Evolutionary conservation across 2,888 invertebrate species (phyloP), one percentile per base, ranked within the genome.

Genomic region (Priocnemis perturbator): DNA sequence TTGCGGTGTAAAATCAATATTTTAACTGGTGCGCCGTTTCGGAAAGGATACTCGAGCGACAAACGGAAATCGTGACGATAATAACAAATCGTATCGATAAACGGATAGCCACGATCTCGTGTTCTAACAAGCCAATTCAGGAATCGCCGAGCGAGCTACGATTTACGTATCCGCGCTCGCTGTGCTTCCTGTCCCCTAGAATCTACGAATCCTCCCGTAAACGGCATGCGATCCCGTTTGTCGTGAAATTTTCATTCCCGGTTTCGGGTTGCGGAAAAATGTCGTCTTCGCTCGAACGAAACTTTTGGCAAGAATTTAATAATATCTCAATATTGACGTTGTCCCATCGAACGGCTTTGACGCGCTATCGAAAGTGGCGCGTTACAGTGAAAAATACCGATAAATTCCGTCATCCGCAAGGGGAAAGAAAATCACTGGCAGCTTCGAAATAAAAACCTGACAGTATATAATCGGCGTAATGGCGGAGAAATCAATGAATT

Each of bases 1-100:
- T 62, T 63, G 66, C 66, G 67, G 63, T 56, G 59, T 53, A 63
- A 64, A 66, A 73, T 69, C 66, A 21, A 71, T 67, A 60, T 53
- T 58, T 68, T 30, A 52, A 67, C 17, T 45, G 60, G 37, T 37
- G 11, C 37, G 11, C 11, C 37, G 37, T 37, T 37, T 37, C 37
- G 26, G 20, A 48, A 50, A 11, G 37, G 14, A 37, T 37, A 37
- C 11, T 5, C 11, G 11, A 37, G 37, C 37, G 15, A 23, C 66
- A 65, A 62, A 63, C 53, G 64, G 71, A 66, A 61, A 52, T 61
- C 50, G 52, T 48, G 47, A 53, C 37, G 61, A 30, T 69, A 64
- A 72, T 50, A 52, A 67, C 63, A 74, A 69, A 59, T 60, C 37
- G 37, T 37, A 37, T 37, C 37, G 37, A 37, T 37, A 37, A 37